Conservation (phyloP, 2,797 vertebrate species). For the Morelia viridis region DNA sequence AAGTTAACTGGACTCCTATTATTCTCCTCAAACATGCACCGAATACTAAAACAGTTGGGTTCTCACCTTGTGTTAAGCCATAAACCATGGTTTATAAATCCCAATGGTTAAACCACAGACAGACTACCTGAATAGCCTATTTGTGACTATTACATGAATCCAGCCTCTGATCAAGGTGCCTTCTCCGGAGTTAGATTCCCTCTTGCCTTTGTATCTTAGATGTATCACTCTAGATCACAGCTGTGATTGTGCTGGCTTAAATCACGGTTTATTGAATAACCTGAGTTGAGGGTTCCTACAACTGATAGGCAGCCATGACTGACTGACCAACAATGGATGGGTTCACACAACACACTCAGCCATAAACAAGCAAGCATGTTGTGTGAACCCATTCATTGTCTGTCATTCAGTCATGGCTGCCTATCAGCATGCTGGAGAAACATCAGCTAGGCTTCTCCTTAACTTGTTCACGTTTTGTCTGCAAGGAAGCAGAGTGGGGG, state of each 20-base stretch:
- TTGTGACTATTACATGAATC: neutral
- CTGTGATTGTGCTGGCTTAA: neutral
- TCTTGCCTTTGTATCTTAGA: neutral
- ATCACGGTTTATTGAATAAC: too few species aligned
- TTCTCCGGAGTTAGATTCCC: neutral
- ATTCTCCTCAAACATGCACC: neutral
- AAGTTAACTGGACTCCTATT: too few species aligned
- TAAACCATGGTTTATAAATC: neutral
- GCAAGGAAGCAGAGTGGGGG: neutral
- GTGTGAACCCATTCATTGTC: too few species aligned
- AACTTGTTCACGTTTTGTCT: neutral
- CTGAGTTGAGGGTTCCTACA: neutral
- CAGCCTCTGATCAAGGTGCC: neutral
- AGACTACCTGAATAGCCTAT: neutral
- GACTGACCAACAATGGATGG: neutral
- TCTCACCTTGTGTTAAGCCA: neutral
- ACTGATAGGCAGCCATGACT: neutral
- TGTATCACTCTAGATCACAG: neutral
- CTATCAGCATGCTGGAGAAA: neutral
- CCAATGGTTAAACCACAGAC: neutral
- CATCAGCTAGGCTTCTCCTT: neutral
- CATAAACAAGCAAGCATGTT: neutral
- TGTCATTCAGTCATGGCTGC: too few species aligned
- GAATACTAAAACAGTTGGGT: neutral
- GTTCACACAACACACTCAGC: neutral